A percentile compares a stretch with the other conserved stretches of the same genome.
Conservation (phyloP, 2,797 vertebrate genomes). For the Onychomys torridus region DNA sequence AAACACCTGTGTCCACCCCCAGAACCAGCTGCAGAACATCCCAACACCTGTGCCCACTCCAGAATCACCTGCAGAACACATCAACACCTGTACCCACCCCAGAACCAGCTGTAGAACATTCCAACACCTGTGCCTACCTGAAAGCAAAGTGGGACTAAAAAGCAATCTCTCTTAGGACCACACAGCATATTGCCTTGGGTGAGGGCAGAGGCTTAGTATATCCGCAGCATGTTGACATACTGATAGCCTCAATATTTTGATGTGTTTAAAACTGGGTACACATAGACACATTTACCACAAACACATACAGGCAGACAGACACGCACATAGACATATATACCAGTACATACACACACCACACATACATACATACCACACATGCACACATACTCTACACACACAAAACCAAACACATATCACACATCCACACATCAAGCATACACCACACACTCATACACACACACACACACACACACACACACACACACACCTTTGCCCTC, state of each 20-base stretch:
- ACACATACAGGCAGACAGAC: not conserved
- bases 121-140: rapidly evolving
- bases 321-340: not conserved
- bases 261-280: not conserved
- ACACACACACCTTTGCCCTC: not conserved
- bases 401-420: not conserved
- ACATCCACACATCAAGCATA: not conserved
- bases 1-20: not conserved
- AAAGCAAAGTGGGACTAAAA: not conserved
- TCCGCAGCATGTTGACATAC: not conserved
- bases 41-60: not conserved
- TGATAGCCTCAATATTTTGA: not conserved
- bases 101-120: not conserved
- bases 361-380: not conserved
- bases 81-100: not conserved
- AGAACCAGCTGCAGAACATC: not conserved
- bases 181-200: not conserved
- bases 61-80: not conserved
- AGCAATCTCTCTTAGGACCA: not conserved
- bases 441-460: not conserved
- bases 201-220: not conserved
- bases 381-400: not conserved
- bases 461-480: not conserved
- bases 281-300: not conserved
- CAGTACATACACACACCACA: not conserved